These are phyloP conservation scores for Ischnura elegans DNA, from an alignment of 2,888 invertebrate genomes.

Conservation along the genomic window DNA sequence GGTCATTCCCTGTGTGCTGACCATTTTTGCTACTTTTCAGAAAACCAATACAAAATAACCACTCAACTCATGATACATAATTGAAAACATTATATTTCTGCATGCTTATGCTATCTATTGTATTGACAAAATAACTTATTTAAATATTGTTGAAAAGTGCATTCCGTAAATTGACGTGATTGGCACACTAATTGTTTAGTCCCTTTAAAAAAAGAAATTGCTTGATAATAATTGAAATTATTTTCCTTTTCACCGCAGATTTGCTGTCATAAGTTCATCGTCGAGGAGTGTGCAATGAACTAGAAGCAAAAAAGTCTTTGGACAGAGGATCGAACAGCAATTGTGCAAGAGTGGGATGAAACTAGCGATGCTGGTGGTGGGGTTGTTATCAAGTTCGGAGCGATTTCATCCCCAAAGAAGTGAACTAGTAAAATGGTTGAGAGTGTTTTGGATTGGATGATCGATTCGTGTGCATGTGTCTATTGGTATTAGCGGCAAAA, in stretches of 20 bases:
- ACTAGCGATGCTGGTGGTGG: constrained; percentile 15
- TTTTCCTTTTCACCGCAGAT: background rate
- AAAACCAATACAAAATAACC: too few relatives aligned
- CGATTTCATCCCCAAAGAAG: constrained; percentile 48
- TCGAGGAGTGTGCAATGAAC: constrained; percentile 36
- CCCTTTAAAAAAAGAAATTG: too few relatives aligned
- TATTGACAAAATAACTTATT: too few relatives aligned
- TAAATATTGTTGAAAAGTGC: too few relatives aligned
- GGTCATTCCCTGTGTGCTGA: too few relatives aligned
- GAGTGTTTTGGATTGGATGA: constrained; percentile 57
- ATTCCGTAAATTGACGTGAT: too few relatives aligned
- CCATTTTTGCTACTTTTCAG: too few relatives aligned
- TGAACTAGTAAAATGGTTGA: constrained; percentile 20
- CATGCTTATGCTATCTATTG: too few relatives aligned
- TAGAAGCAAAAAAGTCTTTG: background rate
- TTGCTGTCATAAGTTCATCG: constrained; percentile 48
- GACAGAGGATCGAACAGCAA: background rate
- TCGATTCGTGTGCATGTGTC: constrained; percentile 52
- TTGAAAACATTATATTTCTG: too few relatives aligned
- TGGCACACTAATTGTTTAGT: too few relatives aligned
- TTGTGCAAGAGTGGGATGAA: constrained; percentile 17
- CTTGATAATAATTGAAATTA: background rate
- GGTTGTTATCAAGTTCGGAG: constrained; percentile 32
- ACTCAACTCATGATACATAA: too few relatives aligned
- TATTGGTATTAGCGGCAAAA: constrained; percentile 50